Conservation (phyloP, 2,797 vertebrate genomes). For the Salarias fasciatus region DNA sequence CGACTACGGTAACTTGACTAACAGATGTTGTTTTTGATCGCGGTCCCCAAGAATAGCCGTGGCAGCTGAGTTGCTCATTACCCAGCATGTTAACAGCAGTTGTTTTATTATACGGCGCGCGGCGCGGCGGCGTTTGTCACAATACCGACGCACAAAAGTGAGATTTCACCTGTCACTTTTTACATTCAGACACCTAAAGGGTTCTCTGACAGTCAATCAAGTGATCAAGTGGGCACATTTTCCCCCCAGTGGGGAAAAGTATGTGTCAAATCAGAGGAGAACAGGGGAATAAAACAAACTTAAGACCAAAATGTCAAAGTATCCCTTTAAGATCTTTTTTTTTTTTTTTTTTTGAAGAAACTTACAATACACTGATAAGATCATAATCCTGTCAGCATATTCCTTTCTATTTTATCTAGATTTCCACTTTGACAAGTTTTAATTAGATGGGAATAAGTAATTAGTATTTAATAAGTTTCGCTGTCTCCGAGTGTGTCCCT, state of each 20-base stretch:
- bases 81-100: slow-evolving; percentile 38
- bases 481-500: neutral
- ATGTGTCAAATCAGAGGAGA: neutral
- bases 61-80: slow-evolving; percentile 68
- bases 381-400: slow-evolving; percentile 39
- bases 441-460: slow-evolving; percentile 43
- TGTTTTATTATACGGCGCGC: slow-evolving; percentile 27
- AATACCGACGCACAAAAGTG: neutral
- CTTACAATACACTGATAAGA: slow-evolving; percentile 18
- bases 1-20: slow-evolving; percentile 51
- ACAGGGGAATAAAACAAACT: slow-evolving; percentile 3
- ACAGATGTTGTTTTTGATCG: slow-evolving; percentile 72
- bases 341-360: neutral
- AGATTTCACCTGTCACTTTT: slow-evolving; percentile 13
- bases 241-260: neutral
- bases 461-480: slow-evolving; percentile 41
- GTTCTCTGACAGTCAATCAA: slow-evolving; percentile 12
- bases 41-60: slow-evolving; percentile 75
- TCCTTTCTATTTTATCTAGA: slow-evolving; percentile 36
- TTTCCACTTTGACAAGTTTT: slow-evolving; percentile 34
- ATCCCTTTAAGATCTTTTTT: slow-evolving; percentile 20
- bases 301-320: slow-evolving; percentile 26
- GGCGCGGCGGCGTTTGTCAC: slow-evolving; percentile 37
- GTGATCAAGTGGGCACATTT: slow-evolving; percentile 6
- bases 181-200: neutral